Evolutionary conservation across 1,140 invertebrate genomes (phyloP).

Genomic region (Hormaphis cornu): DNA sequence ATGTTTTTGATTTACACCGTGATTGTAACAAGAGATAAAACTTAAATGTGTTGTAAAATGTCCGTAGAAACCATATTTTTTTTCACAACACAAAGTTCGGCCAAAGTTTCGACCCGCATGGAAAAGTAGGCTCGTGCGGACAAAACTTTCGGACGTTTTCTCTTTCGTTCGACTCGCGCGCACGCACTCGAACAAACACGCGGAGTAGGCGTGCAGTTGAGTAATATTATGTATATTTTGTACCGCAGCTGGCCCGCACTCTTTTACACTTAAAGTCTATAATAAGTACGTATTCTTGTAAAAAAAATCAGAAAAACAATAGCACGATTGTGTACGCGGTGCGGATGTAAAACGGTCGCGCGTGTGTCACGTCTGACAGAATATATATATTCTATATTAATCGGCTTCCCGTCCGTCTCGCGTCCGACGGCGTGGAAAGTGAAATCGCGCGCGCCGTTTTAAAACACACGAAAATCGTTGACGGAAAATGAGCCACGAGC

Average conservation of each 20-base stretch:
- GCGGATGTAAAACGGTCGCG: neutral
- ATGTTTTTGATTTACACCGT: no score
- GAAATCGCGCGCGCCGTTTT: no score
- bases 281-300: no score
- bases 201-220: neutral
- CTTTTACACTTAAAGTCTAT: no score
- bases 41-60: no score
- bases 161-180: conserved; percentile 5
- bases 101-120: no score
- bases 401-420: neutral
- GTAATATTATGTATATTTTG: neutral
- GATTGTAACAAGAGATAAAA: no score
- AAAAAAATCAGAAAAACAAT: no score
- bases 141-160: conserved; percentile 1
- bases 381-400: no score
- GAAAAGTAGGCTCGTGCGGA: no score
- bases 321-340: no score
- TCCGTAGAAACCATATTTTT: neutral
- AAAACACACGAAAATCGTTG: neutral
- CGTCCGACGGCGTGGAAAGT: neutral
- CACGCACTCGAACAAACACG: conserved; percentile 3
- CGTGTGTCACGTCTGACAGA: conserved; percentile 1
- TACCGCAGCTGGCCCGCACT: no score
- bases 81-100: neutral
- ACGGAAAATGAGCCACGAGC: neutral